Evolutionary conservation across 2,113 vertebrate species (phyloP), one percentile per base, ranked within the genome.

Genomic region (Ophiodon elongatus): DNA sequence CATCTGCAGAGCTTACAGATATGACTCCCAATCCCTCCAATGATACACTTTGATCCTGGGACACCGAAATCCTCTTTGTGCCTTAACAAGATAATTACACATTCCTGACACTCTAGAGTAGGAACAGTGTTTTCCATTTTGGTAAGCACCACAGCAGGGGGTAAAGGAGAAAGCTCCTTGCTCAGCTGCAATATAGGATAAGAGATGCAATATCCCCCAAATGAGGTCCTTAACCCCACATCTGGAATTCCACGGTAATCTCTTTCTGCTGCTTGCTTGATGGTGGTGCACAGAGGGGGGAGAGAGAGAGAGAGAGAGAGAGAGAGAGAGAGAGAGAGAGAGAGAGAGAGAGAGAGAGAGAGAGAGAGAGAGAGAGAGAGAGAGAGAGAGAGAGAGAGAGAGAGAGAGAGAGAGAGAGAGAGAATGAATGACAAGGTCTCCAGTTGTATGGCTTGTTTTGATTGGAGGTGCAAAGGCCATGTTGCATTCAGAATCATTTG

Each of bases 31-130:
- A 52, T 70, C 27, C 47, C 63, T 68, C 19, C 52, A 43, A 21
- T n/a, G 52, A 76, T 54, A 69, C 47, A 52, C 68, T 85, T 60
- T 74, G 72, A 87, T 77, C 79, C 39, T 2, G 31, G 52, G 47
- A 79, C 59, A 73, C 50, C 13, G 1, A 73, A 86, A 79, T 68
- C 79, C 77, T 41, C 27, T 85, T 79, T 84, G 62, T 85, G 80
- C 74, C 64, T 70, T 80, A 91, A 88, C 66, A 89, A 84, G 85
- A 86, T 72, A 85, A 86, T 90, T 84, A 86, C 88, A 83, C 73
- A 59, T 64, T 86, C 29, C 62, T 86, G 85, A 91, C 77, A 73
- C 56, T 68, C 81, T 35, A 14, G 67, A 59, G 57, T 14, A 35
- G 37, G 62, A 74, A 14, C 45, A n/a, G 23, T 74, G 75, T 66